These are phyloP conservation scores for Accipiter virgatus DNA, from an alignment of 2,113 vertebrate genomes.

Conservation along the genomic window DNA sequence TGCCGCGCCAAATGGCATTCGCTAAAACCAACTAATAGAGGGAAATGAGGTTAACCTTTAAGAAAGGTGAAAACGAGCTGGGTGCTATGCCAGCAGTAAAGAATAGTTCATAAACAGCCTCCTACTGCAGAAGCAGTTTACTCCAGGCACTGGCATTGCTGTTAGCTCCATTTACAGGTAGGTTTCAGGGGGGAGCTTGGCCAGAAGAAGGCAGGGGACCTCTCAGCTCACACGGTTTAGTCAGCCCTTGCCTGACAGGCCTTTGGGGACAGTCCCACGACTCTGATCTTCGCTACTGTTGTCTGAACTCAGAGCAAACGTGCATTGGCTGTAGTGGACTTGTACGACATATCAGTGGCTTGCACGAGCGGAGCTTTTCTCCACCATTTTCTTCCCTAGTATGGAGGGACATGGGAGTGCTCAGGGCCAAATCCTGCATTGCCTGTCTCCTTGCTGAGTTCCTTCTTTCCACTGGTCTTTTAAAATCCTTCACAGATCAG, in stretches of 20 bases:
- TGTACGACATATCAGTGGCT: fast-evolving
- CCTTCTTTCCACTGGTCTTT: neutral
- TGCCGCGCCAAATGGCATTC: neutral
- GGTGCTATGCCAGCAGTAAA: constrained; percentile 47
- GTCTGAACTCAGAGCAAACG: neutral
- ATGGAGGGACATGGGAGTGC: neutral
- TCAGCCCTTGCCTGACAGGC: neutral
- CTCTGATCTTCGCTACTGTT: neutral
- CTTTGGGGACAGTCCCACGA: neutral
- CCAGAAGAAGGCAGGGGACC: neutral
- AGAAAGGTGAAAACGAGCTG: constrained; percentile 43
- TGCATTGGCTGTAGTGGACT: neutral
- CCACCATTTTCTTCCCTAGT: neutral
- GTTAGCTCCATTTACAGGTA: neutral
- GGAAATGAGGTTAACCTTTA: constrained; percentile 70
- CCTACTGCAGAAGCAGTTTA: neutral
- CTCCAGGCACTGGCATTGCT: neutral
- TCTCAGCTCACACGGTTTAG: fast-evolving
- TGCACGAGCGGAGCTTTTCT: neutral
- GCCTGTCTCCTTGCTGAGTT: neutral
- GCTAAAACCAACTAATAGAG: constrained; percentile 68
- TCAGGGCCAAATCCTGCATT: neutral
- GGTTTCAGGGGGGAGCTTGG: neutral
- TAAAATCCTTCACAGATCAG: neutral
- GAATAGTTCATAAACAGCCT: constrained; percentile 60